Evolutionary conservation across 2,888 invertebrate species (phyloP).

Genomic region (Nomada hirtipes): DNA sequence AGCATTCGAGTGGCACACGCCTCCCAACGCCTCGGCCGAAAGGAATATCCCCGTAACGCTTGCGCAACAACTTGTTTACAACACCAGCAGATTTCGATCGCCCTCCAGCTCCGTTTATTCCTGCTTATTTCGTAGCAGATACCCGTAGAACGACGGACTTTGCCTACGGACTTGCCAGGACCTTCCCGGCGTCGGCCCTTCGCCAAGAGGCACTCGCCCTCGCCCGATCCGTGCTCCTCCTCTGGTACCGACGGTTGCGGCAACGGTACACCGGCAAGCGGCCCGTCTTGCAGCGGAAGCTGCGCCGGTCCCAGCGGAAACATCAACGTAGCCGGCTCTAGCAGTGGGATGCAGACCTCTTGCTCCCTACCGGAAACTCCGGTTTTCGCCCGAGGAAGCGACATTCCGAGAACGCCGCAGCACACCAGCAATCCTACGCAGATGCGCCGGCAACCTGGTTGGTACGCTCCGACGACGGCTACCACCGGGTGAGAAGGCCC

Average conservation of each 20-base stretch:
- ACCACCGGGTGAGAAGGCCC: slow-evolving; percentile 80
- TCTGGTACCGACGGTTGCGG: slow-evolving; percentile 93
- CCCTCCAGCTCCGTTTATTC: no score
- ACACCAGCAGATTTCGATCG: no score
- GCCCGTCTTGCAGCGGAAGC: slow-evolving; percentile 89
- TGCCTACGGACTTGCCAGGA: slow-evolving; percentile 89
- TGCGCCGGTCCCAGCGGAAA: no score
- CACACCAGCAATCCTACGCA: slow-evolving; percentile 84
- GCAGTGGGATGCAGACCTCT: slow-evolving; percentile 89
- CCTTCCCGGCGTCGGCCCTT: slow-evolving; percentile 84
- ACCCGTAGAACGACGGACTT: slow-evolving; percentile 88
- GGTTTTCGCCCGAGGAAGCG: slow-evolving; percentile 93
- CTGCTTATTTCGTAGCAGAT: slow-evolving; percentile 74
- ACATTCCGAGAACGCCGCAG: slow-evolving; percentile 93
- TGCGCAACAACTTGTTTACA: background rate
- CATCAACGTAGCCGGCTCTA: slow-evolving; percentile 76
- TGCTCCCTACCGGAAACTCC: slow-evolving; percentile 96
- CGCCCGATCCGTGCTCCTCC: slow-evolving; percentile 93
- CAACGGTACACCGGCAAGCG: slow-evolving; percentile 78
- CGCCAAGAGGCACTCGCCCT: slow-evolving; percentile 86
- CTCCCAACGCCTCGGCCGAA: background rate
- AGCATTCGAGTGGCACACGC: background rate
- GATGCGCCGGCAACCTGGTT: slow-evolving; percentile 81
- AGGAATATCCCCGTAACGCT: background rate
- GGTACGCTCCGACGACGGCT: slow-evolving; percentile 82